These are phyloP conservation scores for Lycocerus yunnanus DNA, from an alignment of 2,888 invertebrate genomes.

Conservation along the genomic window DNA sequence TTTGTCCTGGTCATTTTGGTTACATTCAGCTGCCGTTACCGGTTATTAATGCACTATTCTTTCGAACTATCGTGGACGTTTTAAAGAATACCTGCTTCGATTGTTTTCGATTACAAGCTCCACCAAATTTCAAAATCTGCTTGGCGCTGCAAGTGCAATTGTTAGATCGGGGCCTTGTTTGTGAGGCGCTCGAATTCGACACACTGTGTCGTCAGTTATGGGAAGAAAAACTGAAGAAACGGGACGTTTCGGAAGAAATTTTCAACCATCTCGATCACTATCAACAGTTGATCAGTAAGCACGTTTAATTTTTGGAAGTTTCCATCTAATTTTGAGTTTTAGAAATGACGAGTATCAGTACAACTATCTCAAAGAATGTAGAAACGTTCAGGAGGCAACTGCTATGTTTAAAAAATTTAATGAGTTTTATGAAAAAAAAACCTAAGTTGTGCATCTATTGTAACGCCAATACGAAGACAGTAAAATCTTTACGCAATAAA, in stretches of 20 bases:
- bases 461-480: background rate
- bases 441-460: background rate
- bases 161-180: conserved; percentile 74
- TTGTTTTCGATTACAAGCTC: conserved; percentile 72
- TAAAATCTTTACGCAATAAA: background rate
- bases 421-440: background rate
- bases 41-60: conserved; percentile 89
- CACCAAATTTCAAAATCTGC: conserved; percentile 54
- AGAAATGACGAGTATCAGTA: background rate
- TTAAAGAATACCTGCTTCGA: conserved; percentile 71
- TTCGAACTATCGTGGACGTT: conserved; percentile 70
- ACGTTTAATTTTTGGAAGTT: background rate
- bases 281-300: background rate
- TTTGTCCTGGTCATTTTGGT: conserved; percentile 93
- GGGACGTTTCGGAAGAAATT: background rate
- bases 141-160: conserved; percentile 70
- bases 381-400: background rate
- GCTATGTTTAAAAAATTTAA: background rate
- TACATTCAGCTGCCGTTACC: conserved; percentile 89
- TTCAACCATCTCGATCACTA: background rate
- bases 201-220: background rate
- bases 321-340: background rate
- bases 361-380: background rate
- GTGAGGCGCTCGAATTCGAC: conserved; percentile 70
- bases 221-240: background rate